These are phyloP conservation scores for Netelia virgata DNA, from an alignment of 2,888 invertebrate genomes.

Conservation along the genomic window DNA sequence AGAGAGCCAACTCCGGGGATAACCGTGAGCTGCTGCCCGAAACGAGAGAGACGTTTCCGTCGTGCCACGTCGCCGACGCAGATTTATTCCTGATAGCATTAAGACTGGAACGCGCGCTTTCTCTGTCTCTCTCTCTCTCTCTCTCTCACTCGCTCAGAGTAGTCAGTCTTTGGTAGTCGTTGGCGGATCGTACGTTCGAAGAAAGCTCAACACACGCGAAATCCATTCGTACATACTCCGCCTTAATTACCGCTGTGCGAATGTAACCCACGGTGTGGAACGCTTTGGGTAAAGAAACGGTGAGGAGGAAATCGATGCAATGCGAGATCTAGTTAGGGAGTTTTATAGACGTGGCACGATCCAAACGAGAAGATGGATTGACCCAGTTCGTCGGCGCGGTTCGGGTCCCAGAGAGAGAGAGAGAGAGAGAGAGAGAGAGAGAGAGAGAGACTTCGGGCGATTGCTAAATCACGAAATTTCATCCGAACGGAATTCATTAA, in stretches of 20 bases:
- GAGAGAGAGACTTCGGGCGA: not conserved
- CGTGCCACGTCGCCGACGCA: conserved; percentile 61
- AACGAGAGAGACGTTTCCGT: conserved; percentile 64
- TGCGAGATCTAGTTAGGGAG: conserved; percentile 33
- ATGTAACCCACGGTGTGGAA: conserved; percentile 6
- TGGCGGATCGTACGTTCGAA: not conserved
- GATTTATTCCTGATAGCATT: conserved; percentile 62
- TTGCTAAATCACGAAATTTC: not conserved
- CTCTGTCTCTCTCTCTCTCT: not conserved
- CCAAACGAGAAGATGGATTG: conserved; percentile 52
- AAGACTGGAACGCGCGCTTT: conserved; percentile 28
- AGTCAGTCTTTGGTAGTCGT: not conserved
- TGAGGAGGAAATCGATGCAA: conserved; percentile 44
- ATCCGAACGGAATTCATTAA: not conserved
- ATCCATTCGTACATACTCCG: conserved; percentile 19
- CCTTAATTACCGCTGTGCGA: conserved; percentile 62
- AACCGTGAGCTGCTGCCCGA: conserved; percentile 45
- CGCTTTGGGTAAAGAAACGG: conserved; percentile 37
- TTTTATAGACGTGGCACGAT: conserved; percentile 30
- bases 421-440: conserved; percentile 7
- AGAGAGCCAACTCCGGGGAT: conserved; percentile 13
- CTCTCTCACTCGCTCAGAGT: not conserved
- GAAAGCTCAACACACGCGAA: not conserved
- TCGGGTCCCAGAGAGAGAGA: not conserved
- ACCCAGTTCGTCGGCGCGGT: conserved; percentile 42